Base-by-base conservation (phyloP, 2,113 vertebrate species). In the Rousettus leschenaultii region DNA sequence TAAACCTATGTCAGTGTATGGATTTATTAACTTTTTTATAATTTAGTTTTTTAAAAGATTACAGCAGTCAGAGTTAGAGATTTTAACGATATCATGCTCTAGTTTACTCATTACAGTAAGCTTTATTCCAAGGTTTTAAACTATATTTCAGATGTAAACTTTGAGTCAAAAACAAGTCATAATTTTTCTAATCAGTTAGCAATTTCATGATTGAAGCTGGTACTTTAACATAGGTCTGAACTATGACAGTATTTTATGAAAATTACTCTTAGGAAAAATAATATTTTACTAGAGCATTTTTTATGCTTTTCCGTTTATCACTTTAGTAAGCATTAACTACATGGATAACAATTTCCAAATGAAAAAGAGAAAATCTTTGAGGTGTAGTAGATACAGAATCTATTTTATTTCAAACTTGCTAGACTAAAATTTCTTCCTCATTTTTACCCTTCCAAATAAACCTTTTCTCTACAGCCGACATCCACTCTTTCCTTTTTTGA, bases 321-420 rank as follows among this genome's bases (percentile, higher is more conserved):
- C 43, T 35, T 90, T 94, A 51, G 14, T 93, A 48, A 51, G 59
- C 7, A 61, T 88, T 80, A 95, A 78, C 33, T 77, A n/a, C 28
- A 24, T 33, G 2, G 5, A 16, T 84, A 82, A 40, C 22, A 43
- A 16, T 71, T 89, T 80, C 38, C 90, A 4, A 65, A 53, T 38
- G 28, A 74, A 51, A 83, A 84, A 70, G 61, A 92, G 53, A 84
- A 89, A 92, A 80, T 6, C 40, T 82, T 30, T 10, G 5, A 70
- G 91, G 33, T 71, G 1, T 86, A 55, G 35, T 86, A 26, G 51
- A 43, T 88, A 59, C 92, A 77, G 28, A 55, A 73, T 86, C 13
- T 70, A 14, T 89, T 94, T 89, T 83, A 55, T 94, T 89, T 97
- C 30, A 94, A 2, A 21, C 1, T 92, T 92, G 33, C 24, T 71